Evolutionary conservation across 2,113 vertebrate species (phyloP).

Genomic region (Echinops telfairi): DNA sequence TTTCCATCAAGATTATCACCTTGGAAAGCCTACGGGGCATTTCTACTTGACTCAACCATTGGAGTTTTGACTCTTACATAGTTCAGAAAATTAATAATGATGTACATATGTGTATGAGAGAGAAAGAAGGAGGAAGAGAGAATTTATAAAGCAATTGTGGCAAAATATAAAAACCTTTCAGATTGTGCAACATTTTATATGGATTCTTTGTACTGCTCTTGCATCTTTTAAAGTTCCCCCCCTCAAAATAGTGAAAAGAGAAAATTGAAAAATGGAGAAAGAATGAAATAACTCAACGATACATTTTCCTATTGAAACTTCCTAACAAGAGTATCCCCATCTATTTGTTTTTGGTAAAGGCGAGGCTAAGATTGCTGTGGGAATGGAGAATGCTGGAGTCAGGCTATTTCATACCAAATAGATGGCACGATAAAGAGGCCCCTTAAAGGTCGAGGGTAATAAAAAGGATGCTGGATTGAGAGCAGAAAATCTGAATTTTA

Average conservation of each 20-base stretch:
- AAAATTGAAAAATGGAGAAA: background rate
- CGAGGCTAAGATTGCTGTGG: background rate
- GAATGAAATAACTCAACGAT: background rate
- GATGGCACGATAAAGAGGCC: background rate
- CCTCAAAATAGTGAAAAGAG: background rate
- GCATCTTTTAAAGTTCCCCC: background rate
- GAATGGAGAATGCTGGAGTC: slow-evolving; percentile 13
- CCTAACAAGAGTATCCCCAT: slow-evolving; percentile 34
- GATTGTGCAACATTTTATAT: background rate
- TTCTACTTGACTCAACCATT: too few relatives aligned
- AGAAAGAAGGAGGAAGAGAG: background rate
- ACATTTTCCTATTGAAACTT: slow-evolving; percentile 21
- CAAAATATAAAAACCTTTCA: slow-evolving; percentile 35
- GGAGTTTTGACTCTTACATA: too few relatives aligned
- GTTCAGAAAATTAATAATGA: too few relatives aligned
- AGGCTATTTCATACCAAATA: slow-evolving; percentile 12
- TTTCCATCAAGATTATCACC: background rate
- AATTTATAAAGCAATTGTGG: background rate
- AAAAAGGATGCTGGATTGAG: background rate
- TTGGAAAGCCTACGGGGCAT: too few relatives aligned
- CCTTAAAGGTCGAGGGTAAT: slow-evolving; percentile 10
- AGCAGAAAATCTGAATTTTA: background rate
- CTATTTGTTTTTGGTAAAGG: slow-evolving; percentile 46
- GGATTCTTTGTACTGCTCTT: slow-evolving; percentile 45
- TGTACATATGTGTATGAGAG: background rate